Evolutionary conservation across 1,140 invertebrate species (phyloP), one percentile per base, ranked within the genome.

Genomic region (Centruroides sculpturatus): DNA sequence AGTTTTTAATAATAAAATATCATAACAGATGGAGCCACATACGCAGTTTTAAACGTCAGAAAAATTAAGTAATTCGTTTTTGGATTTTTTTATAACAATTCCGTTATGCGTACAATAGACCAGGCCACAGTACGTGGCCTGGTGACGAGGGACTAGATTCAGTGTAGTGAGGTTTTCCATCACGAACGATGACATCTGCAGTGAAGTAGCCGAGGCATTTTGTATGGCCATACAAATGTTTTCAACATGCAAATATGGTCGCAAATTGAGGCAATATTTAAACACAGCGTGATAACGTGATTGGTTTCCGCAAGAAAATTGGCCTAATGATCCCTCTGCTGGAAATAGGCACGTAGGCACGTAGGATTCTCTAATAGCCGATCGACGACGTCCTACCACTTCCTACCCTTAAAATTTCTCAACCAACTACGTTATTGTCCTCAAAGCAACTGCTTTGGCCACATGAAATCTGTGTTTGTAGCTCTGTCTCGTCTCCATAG

Each of bases 251-350:
- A 23, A 23, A 23, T 23, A 48, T 9, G 35, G 47, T 53, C 41
- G 8, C 41, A 60, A 55, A 55, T 10, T 41, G 8, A 5, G 56
- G 46, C 49, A 56, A 50, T 47, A 56, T 48, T 50, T 56, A 5
- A 56, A 51, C 3, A 36, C 49, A 57, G n/a, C 50, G 5, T 47
- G 9, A 35, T 57, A 34, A 41, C 51, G 12, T 51, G 8, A 54
- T n/a, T 50, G 60, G 34, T 7, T 59, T 13, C 47, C 56, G 51
- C 35, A 66, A 55, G 48, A 67, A 67, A 55, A 64, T 68, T 55
- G 66, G 67, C 61, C 69, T 69, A 64, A 69, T 70, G 12, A 72
- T 69, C 62, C 67, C 68, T 62, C 65, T 69, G 66, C 67, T 69
- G 67, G 66, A 71, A 66, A 74, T 68, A 64, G 66, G n/a, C n/a